Evolutionary conservation across 2,113 vertebrate species (phyloP).

Genomic region (Grammomys surdaster): DNA sequence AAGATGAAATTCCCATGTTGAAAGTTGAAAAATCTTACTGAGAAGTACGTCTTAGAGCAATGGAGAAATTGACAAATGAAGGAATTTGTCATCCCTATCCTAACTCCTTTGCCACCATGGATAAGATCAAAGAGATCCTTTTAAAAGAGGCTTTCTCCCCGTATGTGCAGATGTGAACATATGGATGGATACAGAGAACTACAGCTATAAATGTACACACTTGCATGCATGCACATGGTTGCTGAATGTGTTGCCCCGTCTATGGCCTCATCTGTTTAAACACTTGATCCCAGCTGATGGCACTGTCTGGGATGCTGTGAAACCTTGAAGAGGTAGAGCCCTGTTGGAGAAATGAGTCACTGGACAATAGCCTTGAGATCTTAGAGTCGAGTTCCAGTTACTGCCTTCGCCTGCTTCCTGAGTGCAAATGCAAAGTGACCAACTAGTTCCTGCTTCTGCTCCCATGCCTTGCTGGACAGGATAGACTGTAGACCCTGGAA

Average conservation of each 20-base stretch:
- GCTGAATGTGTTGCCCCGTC: background rate
- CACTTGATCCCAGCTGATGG: background rate
- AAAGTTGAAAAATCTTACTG: background rate
- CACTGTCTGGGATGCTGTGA: background rate
- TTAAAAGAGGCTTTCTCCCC: background rate
- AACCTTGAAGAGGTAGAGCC: background rate
- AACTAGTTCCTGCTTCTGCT: background rate
- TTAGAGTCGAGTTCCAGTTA: background rate
- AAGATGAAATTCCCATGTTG: background rate
- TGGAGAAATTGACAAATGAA: background rate
- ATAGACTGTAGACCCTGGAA: background rate
- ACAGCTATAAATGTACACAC: background rate
- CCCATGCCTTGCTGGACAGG: background rate
- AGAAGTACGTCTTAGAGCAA: slow-evolving; percentile 12
- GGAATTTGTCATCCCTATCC: background rate
- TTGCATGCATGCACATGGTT: background rate
- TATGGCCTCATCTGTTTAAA: background rate
- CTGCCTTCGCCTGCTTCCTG: background rate
- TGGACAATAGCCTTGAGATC: background rate
- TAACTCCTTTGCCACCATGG: background rate
- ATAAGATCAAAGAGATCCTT: background rate
- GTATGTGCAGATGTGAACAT: background rate
- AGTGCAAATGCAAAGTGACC: background rate
- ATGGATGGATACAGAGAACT: background rate
- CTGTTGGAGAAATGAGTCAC: background rate